Evolutionary conservation across 2,113 vertebrate genomes (phyloP), one percentile per base, ranked within the genome.

Genomic region (Nycticryphes semicollaris): DNA sequence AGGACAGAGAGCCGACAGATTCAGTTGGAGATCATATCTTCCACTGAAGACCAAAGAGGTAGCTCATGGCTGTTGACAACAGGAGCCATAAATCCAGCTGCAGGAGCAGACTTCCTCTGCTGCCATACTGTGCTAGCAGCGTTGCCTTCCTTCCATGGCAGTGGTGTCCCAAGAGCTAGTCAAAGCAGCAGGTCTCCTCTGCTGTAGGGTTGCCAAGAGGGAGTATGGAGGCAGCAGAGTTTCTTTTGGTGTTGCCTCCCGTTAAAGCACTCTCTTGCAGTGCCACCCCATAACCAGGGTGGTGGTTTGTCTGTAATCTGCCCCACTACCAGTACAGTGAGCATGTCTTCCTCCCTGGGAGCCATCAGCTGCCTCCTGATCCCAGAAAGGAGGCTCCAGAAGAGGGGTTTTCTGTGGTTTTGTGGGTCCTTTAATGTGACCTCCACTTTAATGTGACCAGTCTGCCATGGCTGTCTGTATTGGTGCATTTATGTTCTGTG

Each of bases 1-100:
- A 96, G 98, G 57, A 89, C 94, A 9, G 96, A 98, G 85, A 97
- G 98, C 43, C 98, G 98, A 30, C 98, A 98, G 93, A 97, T 99
- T 54, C 98, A 98, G 86, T 98, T 99, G 45, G 98, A 92, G 19
- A 92, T 99, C 94, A 97, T 95, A 98, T 76, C 68, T 86, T 85
- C 74, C 33, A 8, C 67, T 39, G 63, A 25, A 69, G 25, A 56
- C 43, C 12, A 8, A 41, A 80, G 77, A 73, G 30, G 31, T 50
- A 64, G 39, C 57, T 70, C 50, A 22, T 3, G 2, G 45, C 17
- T 48, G 11, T 12, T 75, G 59, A 33, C 17, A 37, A 5, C 31
- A 67, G 68, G 15, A 54, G n/a, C 15, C 12, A 3, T 63, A 56
- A 89, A 91, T 19, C 33, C 60, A 64, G 30, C 67, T 60, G 47